These are phyloP conservation scores for Ceraclea dissimilis DNA, from an alignment of 2,888 invertebrate genomes.

Conservation along the genomic window DNA sequence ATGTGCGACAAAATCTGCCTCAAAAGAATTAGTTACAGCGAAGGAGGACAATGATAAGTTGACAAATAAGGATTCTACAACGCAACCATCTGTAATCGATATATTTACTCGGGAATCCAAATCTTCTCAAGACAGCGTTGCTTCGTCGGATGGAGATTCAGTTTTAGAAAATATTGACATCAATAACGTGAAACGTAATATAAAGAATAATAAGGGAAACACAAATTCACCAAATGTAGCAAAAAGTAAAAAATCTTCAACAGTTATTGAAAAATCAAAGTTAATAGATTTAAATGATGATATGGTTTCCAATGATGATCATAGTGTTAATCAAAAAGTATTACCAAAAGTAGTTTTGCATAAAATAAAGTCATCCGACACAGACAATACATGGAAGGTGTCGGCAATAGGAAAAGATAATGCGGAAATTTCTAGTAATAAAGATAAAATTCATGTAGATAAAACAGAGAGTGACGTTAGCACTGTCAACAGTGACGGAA, in stretches of 20 bases:
- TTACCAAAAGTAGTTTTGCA: not conserved
- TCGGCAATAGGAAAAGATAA: not conserved
- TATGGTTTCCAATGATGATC: too few relatives aligned
- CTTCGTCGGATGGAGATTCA: not conserved
- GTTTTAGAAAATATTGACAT: not conserved
- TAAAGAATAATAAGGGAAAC: not conserved
- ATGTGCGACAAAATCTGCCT: not conserved
- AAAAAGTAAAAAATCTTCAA: not conserved
- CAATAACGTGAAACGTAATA: not conserved
- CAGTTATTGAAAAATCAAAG: not conserved
- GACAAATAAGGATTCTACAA: not conserved
- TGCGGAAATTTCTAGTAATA: not conserved
- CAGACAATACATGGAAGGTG: conserved; percentile 5
- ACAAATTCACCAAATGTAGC: conserved; percentile 2
- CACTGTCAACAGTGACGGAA: too few relatives aligned
- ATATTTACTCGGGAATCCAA: not conserved
- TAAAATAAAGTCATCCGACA: conserved; percentile 5
- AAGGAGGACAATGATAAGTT: not conserved
- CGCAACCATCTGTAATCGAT: not conserved
- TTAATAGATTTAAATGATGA: too few relatives aligned
- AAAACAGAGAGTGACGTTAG: too few relatives aligned
- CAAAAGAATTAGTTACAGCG: too few relatives aligned
- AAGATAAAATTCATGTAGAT: too few relatives aligned
- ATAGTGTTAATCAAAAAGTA: not conserved
- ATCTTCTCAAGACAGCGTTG: not conserved